Evolutionary conservation across 1,140 invertebrate genomes (phyloP), one percentile per base, ranked within the genome.

Genomic region (Panulirus ornatus): DNA sequence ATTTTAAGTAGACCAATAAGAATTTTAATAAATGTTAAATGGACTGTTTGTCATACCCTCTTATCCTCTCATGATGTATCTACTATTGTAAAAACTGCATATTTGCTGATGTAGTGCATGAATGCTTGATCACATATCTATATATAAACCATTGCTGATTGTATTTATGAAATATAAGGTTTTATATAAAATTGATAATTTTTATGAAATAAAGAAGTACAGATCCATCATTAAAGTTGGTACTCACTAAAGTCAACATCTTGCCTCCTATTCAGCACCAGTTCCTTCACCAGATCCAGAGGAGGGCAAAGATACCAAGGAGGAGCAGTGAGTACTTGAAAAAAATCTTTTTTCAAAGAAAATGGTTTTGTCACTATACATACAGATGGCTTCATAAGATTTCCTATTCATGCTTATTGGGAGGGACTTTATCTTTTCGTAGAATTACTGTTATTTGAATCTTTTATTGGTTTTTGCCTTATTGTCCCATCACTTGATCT

Each of bases 1-100:
- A 90, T 66, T 76, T 90, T 90, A 90, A 90, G 88, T 90, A 79
- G 71, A 75, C 70, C 66, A 79, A 73, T 85, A 90, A 81, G 88
- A 79, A 84, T 84, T 90, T 90, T 90, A 90, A 90, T 90, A 90
- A 90, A 90, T 90, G 88, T 90, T 84, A 76, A 90, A 90, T 70
- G 73, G 83, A 90, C 16, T 63, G 1, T 14, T n/a, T 47, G 40
- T n/a, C 36, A 38, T 79, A 71, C 85, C 36, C 19, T 78, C 9
- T 27, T 36, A 84, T 14, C 66, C 70, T 76, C 88, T 89, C 88
- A 89, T 89, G 88, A 89, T 89, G 88, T 89, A 89, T 89, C 88
- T 89, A 84, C 79, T 63, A 44, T 16, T 86, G 54, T 36, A 40
- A 42, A 22, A 42, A 36, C 27, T 14, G 54, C 3, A 58, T 30